A percentile compares a stretch with the other conserved stretches of the same genome.
phyloP scores from a whole-genome alignment of 2,797 vertebrate genomes.

The Lycodopsis pacificus region DNA sequence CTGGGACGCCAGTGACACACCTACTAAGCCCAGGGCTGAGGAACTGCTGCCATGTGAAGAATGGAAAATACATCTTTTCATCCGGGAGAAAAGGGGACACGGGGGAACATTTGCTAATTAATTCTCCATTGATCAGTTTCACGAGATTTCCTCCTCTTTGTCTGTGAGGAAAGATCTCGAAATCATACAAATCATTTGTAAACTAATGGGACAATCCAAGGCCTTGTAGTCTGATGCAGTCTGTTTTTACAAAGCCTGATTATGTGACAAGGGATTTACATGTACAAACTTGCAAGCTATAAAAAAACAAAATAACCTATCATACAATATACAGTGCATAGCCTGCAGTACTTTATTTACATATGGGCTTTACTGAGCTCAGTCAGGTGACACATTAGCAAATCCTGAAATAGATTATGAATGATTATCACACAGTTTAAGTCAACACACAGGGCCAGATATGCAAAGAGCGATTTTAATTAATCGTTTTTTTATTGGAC shows the following conservation, averaged over 20 bases:
- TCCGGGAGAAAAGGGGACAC: neutral
- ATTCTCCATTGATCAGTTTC: neutral
- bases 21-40: neutral
- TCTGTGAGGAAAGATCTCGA: neutral
- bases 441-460: neutral
- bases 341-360: neutral
- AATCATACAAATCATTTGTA: neutral
- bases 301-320: neutral
- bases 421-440: constrained; percentile 10
- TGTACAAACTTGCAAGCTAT: neutral
- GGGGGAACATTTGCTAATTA: neutral
- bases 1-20: constrained; percentile 83
- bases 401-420: neutral
- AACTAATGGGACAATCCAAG: neutral
- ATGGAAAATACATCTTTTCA: neutral
- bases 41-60: neutral
- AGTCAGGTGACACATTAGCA: constrained; percentile 30
- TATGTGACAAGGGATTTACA: neutral
- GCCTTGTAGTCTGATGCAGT: neutral
- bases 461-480: neutral
- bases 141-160: neutral
- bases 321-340: neutral
- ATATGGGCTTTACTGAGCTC: constrained; percentile 12
- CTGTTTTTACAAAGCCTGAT: neutral
- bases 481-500: neutral